Evolutionary conservation across 1,140 invertebrate species (phyloP).

Genomic region (Cotesia vestalis): DNA sequence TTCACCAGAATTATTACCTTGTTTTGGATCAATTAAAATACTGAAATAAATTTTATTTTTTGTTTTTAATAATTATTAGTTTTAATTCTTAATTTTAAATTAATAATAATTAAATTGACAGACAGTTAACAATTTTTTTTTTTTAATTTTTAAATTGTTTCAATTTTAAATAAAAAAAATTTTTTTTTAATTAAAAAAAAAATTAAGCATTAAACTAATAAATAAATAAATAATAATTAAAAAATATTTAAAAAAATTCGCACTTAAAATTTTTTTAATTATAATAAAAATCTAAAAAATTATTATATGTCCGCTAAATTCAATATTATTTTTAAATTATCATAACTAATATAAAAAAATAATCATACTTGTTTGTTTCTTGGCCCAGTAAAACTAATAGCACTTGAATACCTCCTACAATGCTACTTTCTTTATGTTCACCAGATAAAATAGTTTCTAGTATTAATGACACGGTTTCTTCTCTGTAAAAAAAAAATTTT

Average conservation of each 20-base stretch:
- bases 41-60: constrained; percentile 35
- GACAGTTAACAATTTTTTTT: not conserved
- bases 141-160: no score
- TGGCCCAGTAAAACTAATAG: constrained; percentile 76
- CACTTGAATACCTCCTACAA: constrained; percentile 82
- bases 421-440: constrained; percentile 76
- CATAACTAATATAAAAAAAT: not conserved
- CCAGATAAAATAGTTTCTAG: constrained; percentile 77
- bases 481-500: constrained; percentile 66
- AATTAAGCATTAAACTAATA: no score
- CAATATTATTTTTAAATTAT: no score
- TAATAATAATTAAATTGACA: no score
- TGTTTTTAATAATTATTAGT: not conserved
- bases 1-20: constrained; percentile 48
- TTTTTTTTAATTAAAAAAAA: not conserved
- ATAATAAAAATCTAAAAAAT: no score
- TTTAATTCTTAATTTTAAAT: no score
- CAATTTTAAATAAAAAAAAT: constrained; percentile 15
- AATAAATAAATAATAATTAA: not conserved
- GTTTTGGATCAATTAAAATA: constrained; percentile 38
- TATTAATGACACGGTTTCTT: constrained; percentile 73
- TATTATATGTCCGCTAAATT: no score
- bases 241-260: no score
- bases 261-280: no score
- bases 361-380: constrained; percentile 50